phyloP scores from a whole-genome alignment of 2,113 vertebrate species.

The Hyperopisus bebe region DNA sequence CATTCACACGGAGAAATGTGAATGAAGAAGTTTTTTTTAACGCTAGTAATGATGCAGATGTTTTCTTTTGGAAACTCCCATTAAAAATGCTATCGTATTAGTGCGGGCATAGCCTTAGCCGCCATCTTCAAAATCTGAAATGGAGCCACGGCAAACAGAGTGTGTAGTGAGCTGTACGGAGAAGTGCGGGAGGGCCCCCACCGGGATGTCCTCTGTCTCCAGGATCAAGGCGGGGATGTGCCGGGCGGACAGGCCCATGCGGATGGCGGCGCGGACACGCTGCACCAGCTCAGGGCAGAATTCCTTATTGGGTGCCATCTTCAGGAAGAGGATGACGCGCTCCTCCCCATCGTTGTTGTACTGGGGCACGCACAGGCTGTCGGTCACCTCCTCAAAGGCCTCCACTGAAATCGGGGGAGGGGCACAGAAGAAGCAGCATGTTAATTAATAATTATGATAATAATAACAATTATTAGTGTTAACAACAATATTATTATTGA shows the following conservation, averaged over 20 bases:
- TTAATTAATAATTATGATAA: not conserved
- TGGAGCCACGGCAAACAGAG: not conserved
- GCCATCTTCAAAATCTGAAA: not conserved
- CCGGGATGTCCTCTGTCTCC: slow-evolving; percentile 87
- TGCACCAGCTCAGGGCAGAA: slow-evolving; percentile 68
- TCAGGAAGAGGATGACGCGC: slow-evolving; percentile 85
- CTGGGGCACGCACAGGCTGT: slow-evolving; percentile 92
- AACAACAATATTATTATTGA: no score
- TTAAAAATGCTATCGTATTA: no score
- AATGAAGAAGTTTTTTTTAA: no score
- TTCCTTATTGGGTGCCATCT: slow-evolving; percentile 70
- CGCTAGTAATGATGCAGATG: no score
- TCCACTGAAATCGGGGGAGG: slow-evolving; percentile 67
- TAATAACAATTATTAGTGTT: no score
- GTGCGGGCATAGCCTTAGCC: not conserved
- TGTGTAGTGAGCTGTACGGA: not conserved
- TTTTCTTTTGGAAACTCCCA: no score
- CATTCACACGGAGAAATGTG: no score
- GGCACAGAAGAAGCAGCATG: not conserved
- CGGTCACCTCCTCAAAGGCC: slow-evolving; percentile 85
- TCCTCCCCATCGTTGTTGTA: slow-evolving; percentile 82
- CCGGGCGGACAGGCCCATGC: slow-evolving; percentile 75
- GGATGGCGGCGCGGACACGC: slow-evolving; percentile 70
- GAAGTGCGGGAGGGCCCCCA: slow-evolving; percentile 45
- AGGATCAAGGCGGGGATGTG: slow-evolving; percentile 85